phyloP scores from a whole-genome alignment of 2,888 invertebrate species.

The Carabus problematicus region DNA sequence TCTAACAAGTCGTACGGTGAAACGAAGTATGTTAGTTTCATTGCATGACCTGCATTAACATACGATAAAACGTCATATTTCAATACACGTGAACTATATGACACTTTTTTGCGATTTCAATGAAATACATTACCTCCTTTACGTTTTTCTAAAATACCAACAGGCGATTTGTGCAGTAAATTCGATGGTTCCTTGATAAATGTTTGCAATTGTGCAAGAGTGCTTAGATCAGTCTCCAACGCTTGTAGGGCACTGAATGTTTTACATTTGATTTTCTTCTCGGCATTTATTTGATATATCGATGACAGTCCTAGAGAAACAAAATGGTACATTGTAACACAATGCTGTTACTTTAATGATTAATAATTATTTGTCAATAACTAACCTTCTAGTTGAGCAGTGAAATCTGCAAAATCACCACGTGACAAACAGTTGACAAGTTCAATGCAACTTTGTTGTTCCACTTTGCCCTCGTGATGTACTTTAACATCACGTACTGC shows the following conservation, averaged over 20 bases:
- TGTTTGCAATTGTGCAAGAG: conserved; percentile 78
- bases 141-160: conserved; percentile 84
- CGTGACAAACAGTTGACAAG: conserved; percentile 81
- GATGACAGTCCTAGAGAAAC: conserved; percentile 72
- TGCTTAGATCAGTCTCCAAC: conserved; percentile 86
- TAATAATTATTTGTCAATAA: no score
- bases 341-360: no score
- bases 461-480: conserved; percentile 88
- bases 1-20: conserved; percentile 91
- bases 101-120: neutral
- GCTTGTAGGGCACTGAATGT: conserved; percentile 92
- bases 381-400: conserved; percentile 82
- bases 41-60: conserved; percentile 75
- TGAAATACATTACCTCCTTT: conserved; percentile 68
- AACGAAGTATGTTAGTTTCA: conserved; percentile 93
- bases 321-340: neutral
- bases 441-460: conserved; percentile 87
- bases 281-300: conserved; percentile 92
- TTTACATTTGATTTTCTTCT: conserved; percentile 93
- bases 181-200: conserved; percentile 74
- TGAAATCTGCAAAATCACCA: conserved; percentile 91
- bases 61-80: conserved; percentile 10
- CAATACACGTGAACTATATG: conserved; percentile 7
- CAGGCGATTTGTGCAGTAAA: conserved; percentile 86
- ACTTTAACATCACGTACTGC: conserved; percentile 89